Evolutionary conservation across 2,888 invertebrate genomes (phyloP).

Genomic region (Caenorhabditis parvicauda): DNA sequence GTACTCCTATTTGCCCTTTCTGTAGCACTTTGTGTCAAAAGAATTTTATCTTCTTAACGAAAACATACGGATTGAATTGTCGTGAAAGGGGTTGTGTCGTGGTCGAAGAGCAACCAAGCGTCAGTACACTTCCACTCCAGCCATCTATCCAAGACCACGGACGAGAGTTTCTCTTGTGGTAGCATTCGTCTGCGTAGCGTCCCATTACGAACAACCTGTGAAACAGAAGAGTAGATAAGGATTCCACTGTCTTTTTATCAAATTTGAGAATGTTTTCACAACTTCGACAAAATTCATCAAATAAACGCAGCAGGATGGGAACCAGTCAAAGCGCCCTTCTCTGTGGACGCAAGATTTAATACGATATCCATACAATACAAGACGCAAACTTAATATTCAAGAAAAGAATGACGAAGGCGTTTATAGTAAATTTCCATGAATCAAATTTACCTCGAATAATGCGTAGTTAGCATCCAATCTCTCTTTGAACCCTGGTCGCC

Average conservation of each 20-base stretch:
- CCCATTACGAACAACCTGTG: conserved; percentile 21
- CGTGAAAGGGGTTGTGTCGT: conserved; percentile 21
- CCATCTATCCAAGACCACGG: conserved; percentile 29
- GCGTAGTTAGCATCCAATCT: conserved; percentile 36
- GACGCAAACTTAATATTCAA: background rate
- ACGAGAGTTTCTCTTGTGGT: conserved; percentile 27
- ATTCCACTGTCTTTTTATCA: too few species aligned
- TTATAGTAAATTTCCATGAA: background rate
- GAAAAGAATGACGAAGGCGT: background rate
- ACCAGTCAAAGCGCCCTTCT: too few species aligned
- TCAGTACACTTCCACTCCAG: conserved; percentile 32
- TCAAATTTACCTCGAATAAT: conserved; percentile 43
- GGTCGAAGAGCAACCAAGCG: conserved; percentile 31
- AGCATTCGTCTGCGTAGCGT: conserved; percentile 24
- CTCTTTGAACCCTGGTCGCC: conserved; percentile 25
- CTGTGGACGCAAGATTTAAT: too few species aligned
- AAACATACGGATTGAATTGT: too few species aligned
- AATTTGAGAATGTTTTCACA: background rate
- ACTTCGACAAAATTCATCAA: too few species aligned
- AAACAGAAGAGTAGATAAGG: too few species aligned
- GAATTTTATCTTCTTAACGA: background rate
- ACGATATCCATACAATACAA: too few species aligned
- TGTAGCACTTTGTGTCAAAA: too few species aligned
- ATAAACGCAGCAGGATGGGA: too few species aligned
- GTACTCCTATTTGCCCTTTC: too few species aligned